Evolutionary conservation across 2,888 invertebrate species (phyloP).

Genomic region (Pharmacophagus antenor): DNA sequence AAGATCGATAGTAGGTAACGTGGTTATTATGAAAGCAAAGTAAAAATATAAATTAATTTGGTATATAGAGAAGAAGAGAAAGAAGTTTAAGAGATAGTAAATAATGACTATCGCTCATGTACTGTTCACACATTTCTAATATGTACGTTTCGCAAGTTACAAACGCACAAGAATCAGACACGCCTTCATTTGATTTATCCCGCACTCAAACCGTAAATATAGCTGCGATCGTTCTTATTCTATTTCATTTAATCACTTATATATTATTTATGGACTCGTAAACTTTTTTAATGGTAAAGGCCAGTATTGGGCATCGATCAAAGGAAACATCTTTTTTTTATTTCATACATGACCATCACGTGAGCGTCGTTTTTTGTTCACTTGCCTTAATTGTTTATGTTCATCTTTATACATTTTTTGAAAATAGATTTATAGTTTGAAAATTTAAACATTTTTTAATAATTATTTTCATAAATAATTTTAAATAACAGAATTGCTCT

Average conservation of each 20-base stretch:
- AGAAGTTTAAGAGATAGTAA: too few species aligned
- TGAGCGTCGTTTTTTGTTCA: background rate
- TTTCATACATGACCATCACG: background rate
- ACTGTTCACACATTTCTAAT: conserved; percentile 3
- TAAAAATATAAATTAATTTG: too few species aligned
- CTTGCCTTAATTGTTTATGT: background rate
- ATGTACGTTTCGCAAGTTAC: conserved; percentile 15
- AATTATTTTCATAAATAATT: background rate
- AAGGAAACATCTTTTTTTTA: background rate
- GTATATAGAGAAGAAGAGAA: too few species aligned
- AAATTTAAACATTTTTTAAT: background rate
- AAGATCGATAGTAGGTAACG: too few species aligned
- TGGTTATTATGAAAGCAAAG: too few species aligned
- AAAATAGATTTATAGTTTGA: too few species aligned
- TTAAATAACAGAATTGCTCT: background rate
- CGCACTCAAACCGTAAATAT: conserved; percentile 15
- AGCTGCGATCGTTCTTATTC: conserved; percentile 3
- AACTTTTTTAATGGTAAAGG: conserved; percentile 8
- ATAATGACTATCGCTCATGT: too few species aligned
- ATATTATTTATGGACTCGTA: conserved; percentile 10
- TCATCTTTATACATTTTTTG: background rate
- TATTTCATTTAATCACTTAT: conserved; percentile 18
- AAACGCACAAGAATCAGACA: background rate
- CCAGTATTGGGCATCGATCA: background rate
- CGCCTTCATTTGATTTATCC: conserved; percentile 17